Evolutionary conservation across 2,888 invertebrate genomes (phyloP), one percentile per base, ranked within the genome.

Genomic region (Neuroscelio doddi): DNA sequence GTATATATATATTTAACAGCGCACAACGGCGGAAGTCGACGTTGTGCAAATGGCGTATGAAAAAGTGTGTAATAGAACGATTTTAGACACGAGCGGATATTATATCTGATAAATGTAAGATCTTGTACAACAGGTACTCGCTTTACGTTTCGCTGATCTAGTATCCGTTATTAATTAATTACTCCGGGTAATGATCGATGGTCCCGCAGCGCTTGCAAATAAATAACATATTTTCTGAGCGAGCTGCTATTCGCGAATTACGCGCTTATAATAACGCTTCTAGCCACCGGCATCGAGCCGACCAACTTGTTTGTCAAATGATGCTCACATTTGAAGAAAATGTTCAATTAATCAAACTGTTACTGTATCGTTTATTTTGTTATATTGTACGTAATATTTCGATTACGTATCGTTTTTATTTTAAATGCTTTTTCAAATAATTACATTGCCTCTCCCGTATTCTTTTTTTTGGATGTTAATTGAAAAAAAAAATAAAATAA

Each of bases 141-240:
- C 57, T 57, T 57, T 57, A 61, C 53, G 57, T 62, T 66, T 62
- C 53, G 52, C 57, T 50, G 65, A 62, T 62, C 65, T 61, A 61
- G 61, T 65, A 41, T 34, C 57, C 61, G 61, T 61, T 61, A 65
- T 61, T 66, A 57, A 66, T 62, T 66, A 66, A 66, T 66, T 62
- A 50, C 61, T 52, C 52, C 53, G 52, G 44, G 44, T 62, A 62
- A 66, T 66, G 65, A 66, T 66, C 50, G 65, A 66, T 66, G 61
- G 41, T 9, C 47, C 41, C 26, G 44, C 9, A 47, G 49, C 49
- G 34, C 15, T 26, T 34, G 57, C 46, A 44, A 61, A 61, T 65
- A 61, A 65, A 61, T 57, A 65, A 56, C 58, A 56, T 57, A 34
- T 57, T 57, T 47, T 46, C 55, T 30, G 51, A 55, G 51, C 50